Conservation (phyloP, 2,113 vertebrate species). For the Propithecus coquereli region DNA sequence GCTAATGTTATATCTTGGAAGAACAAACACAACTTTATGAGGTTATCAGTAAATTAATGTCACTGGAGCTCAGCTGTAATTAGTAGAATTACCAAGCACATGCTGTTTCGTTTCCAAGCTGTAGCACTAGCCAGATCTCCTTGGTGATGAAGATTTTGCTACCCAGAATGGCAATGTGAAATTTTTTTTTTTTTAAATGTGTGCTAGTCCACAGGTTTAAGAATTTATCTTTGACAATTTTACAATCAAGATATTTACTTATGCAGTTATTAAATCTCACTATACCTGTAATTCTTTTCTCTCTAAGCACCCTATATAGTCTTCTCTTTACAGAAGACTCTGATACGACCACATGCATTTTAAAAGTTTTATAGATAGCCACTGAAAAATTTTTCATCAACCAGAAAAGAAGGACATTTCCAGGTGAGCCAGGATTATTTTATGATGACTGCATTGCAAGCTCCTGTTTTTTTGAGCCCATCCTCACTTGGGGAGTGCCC, state of each 20-base stretch:
- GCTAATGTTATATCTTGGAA: constrained; percentile 16
- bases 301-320: not conserved
- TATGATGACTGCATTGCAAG: too few relatives aligned
- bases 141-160: not conserved
- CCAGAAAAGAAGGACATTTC: not conserved
- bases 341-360: not conserved
- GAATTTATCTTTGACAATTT: not conserved
- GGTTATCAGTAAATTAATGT: constrained; percentile 17
- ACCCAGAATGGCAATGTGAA: not conserved
- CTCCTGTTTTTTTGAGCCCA: accelerated
- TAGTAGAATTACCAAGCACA: not conserved
- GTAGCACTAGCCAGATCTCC: not conserved
- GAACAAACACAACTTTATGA: constrained; percentile 17
- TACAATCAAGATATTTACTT: not conserved
- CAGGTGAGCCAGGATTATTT: not conserved
- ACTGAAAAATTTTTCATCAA: not conserved
- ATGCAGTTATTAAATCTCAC: not conserved
- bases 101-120: not conserved
- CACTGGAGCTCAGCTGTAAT: not conserved
- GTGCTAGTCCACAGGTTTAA: not conserved
- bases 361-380: not conserved
- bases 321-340: not conserved
- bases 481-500: accelerated
- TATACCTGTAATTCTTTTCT: not conserved
- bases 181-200: not conserved